phyloP scores from a whole-genome alignment of 2,888 invertebrate species.

The Ormyrus labotus region DNA sequence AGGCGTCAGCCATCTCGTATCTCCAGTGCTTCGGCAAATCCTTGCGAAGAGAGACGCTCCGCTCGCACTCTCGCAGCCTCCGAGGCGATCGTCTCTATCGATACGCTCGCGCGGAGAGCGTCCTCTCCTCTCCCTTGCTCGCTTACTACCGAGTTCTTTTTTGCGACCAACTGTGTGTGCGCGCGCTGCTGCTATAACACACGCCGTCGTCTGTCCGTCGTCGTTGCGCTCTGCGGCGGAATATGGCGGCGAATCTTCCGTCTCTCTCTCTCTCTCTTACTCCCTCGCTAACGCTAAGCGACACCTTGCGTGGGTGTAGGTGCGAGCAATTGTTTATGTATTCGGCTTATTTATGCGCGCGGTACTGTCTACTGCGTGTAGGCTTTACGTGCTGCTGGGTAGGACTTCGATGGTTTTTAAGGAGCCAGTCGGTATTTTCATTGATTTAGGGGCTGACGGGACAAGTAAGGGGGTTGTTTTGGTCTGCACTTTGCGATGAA shows the following conservation, averaged over 20 bases:
- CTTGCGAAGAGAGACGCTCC: neutral
- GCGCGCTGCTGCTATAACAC: neutral
- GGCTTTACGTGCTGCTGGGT: too few species aligned
- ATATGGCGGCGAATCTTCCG: slow-evolving; percentile 42
- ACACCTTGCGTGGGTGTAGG: too few species aligned
- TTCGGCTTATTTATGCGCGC: too few species aligned
- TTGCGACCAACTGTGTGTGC: neutral
- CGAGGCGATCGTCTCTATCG: neutral
- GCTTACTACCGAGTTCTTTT: too few species aligned
- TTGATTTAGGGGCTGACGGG: too few species aligned
- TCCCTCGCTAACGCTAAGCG: too few species aligned
- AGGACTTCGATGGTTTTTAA: too few species aligned
- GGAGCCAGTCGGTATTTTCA: too few species aligned
- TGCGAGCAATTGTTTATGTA: slow-evolving; percentile 24
- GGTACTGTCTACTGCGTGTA: too few species aligned
- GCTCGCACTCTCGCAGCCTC: neutral
- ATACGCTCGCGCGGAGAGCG: neutral
- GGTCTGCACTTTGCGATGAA: neutral
- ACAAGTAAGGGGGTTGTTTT: too few species aligned
- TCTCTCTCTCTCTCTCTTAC: neutral
- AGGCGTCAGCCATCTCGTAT: slow-evolving; percentile 12
- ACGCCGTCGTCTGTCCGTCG: neutral
- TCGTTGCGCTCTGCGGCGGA: slow-evolving; percentile 17
- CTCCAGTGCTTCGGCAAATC: neutral
- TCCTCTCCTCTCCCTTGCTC: neutral